Evolutionary conservation across 2,797 vertebrate species (phyloP).

Genomic region (Spondyliosoma cantharus): DNA sequence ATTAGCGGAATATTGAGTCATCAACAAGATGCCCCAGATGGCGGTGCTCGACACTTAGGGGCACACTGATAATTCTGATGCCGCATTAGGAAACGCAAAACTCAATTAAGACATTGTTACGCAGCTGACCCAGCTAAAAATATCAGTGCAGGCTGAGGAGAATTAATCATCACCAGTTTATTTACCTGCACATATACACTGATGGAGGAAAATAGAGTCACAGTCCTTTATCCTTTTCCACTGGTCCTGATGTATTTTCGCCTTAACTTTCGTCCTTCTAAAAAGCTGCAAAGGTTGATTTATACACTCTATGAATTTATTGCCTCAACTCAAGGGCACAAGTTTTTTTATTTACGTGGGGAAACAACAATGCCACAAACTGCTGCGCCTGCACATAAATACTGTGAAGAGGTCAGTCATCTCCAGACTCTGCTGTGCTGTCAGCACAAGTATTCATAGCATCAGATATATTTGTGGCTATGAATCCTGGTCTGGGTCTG

Average conservation of each 20-base stretch:
- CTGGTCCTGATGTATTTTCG: not conserved
- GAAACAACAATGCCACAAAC: constrained; percentile 14
- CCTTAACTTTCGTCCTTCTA: not conserved
- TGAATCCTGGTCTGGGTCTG: not conserved
- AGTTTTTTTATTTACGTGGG: not conserved
- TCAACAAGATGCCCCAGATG: constrained; percentile 55
- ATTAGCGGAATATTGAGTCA: constrained; percentile 58
- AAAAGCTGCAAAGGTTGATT: constrained; percentile 2
- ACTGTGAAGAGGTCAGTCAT: constrained; percentile 13
- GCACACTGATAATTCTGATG: constrained; percentile 43
- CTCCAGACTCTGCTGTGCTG: constrained; percentile 1
- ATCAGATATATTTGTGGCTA: constrained; percentile 9
- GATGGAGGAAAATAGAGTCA: not conserved
- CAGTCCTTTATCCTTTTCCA: not conserved
- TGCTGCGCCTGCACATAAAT: constrained; percentile 6
- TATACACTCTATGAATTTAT: not conserved
- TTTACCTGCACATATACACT: constrained; percentile 2
- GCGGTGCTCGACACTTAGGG: constrained; percentile 36
- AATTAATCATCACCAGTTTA: constrained; percentile 30
- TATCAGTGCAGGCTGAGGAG: constrained; percentile 5
- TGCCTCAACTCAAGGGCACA: not conserved
- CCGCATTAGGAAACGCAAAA: constrained; percentile 54
- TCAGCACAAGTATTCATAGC: constrained; percentile 29
- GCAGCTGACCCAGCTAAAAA: constrained; percentile 56
- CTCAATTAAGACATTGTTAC: constrained; percentile 50